Percentiles rank a stretch among this genome's conserved stretches.
Evolutionary conservation across 2,888 invertebrate species (phyloP).

Genomic region (Orthonevra nobilis): DNA sequence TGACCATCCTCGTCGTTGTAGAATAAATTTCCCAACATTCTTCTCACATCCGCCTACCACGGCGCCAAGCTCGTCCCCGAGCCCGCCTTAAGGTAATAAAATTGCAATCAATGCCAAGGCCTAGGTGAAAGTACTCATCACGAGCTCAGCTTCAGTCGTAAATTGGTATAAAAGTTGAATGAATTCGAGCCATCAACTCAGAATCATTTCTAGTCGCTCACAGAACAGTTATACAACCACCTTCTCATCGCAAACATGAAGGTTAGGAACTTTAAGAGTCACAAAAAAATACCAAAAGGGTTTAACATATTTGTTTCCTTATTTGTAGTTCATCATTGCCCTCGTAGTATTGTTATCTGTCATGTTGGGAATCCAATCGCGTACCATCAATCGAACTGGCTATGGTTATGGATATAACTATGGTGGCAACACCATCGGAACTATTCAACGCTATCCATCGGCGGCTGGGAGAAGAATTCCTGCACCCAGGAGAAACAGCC

Average conservation of each 20-base stretch:
- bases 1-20: too few relatives aligned
- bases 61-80: too few relatives aligned
- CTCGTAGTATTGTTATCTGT: conserved; percentile 78
- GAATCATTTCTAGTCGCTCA: conserved; percentile 36
- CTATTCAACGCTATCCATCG: conserved; percentile 29
- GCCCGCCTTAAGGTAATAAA: neutral
- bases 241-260: conserved; percentile 58
- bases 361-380: conserved; percentile 77
- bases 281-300: neutral
- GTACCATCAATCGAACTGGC: neutral
- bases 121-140: neutral
- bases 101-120: conserved; percentile 10
- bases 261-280: conserved; percentile 7
- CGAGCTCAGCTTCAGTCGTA: too few relatives aligned
- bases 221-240: conserved; percentile 71
- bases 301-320: neutral
- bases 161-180: conserved; percentile 34
- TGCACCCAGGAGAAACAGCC: neutral
- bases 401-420: neutral
- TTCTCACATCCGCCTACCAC: too few relatives aligned
- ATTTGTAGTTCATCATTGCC: conserved; percentile 74
- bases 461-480: conserved; percentile 25
- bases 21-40: too few relatives aligned
- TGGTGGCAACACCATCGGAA: conserved; percentile 4
- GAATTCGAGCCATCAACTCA: conserved; percentile 8